These are phyloP conservation scores for Pholis gunnellus DNA, from an alignment of 2,113 vertebrate species.

Conservation along the genomic window DNA sequence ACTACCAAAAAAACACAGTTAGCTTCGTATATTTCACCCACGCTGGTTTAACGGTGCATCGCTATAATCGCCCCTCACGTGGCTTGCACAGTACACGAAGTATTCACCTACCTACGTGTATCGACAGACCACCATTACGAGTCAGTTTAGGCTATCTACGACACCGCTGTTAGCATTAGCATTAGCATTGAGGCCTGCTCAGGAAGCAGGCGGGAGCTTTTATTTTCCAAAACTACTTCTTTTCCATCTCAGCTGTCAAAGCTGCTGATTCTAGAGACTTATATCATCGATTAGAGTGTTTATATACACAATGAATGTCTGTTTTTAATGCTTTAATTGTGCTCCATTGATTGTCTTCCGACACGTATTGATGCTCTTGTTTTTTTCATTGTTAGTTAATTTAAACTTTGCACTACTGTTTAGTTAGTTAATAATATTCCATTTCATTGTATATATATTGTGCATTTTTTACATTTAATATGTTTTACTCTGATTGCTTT, in stretches of 20 bases:
- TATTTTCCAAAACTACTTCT: constrained; percentile 78
- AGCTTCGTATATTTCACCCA: background rate
- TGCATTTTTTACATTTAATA: too few species aligned
- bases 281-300: background rate
- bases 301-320: rapidly evolving
- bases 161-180: constrained; percentile 65
- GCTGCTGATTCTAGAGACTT: constrained; percentile 36
- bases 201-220: constrained; percentile 78
- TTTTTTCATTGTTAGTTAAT: too few species aligned
- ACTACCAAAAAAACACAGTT: constrained; percentile 5
- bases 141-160: constrained; percentile 9
- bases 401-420: too few species aligned
- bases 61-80: rapidly evolving
- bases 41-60: rapidly evolving
- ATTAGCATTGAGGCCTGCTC: constrained; percentile 47
- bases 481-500: too few species aligned
- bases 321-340: background rate
- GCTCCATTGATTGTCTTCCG: too few species aligned
- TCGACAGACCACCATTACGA: rapidly evolving
- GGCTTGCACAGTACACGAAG: rapidly evolving
- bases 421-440: too few species aligned
- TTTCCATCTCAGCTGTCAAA: constrained; percentile 50
- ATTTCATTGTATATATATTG: too few species aligned
- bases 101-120: rapidly evolving
- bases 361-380: background rate